Conservation (phyloP, 2,888 invertebrate species). For the Microctonus aethiopoides region DNA sequence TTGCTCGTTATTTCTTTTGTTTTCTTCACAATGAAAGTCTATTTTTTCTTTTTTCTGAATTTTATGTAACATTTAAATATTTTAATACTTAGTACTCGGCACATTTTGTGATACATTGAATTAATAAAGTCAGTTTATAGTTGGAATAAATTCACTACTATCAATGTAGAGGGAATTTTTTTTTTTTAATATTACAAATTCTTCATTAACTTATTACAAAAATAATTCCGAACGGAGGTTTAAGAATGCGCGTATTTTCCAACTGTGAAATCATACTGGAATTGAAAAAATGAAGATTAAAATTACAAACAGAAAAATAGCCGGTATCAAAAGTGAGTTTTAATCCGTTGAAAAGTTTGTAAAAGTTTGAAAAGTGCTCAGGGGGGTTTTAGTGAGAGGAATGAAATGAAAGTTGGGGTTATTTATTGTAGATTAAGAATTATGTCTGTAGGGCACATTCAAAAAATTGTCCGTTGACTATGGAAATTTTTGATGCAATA, state of each 20-base stretch:
- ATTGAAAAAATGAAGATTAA: neutral
- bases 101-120: neutral
- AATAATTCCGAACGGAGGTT: neutral
- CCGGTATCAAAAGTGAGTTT: neutral
- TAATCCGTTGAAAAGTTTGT: neutral
- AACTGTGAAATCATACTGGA: neutral
- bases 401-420: constrained; percentile 9
- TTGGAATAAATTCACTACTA: too few species aligned
- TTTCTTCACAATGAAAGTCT: neutral
- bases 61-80: neutral
- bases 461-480: neutral
- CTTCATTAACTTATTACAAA: neutral
- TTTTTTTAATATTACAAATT: too few species aligned
- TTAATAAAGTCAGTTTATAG: too few species aligned
- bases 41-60: neutral
- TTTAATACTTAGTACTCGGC: neutral
- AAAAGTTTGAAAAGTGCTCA: neutral
- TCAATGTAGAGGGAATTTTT: too few species aligned
- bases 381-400: neutral
- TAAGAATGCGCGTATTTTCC: neutral
- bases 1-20: too few species aligned
- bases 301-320: neutral
- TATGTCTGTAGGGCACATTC: neutral
- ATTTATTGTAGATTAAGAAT: constrained; percentile 14
- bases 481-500: too few species aligned